These are phyloP conservation scores for Actenoides hombroni DNA, from an alignment of 2,113 vertebrate species.

Conservation along the genomic window DNA sequence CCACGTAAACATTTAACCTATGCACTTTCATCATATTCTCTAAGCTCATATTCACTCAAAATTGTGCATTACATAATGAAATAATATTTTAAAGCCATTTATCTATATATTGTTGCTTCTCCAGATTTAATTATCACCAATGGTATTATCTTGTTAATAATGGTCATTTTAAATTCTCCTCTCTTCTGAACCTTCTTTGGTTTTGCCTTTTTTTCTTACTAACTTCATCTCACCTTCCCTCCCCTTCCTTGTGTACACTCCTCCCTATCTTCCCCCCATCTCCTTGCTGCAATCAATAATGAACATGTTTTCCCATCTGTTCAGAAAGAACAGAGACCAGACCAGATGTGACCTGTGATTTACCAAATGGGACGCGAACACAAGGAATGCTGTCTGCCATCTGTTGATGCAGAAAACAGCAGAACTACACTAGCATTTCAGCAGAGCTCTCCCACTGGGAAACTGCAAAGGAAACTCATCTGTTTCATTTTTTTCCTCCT, in stretches of 20 bases:
- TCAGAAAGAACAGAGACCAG: conserved; percentile 66
- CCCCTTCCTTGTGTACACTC: rapidly evolving
- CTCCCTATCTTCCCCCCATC: background rate
- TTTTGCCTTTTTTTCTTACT: background rate
- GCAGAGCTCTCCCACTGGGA: conserved; percentile 58
- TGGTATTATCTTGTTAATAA: background rate
- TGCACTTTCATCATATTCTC: background rate
- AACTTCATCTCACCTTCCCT: background rate
- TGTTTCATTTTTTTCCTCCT: conserved; percentile 47
- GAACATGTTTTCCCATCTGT: conserved; percentile 71
- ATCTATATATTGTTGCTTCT: background rate
- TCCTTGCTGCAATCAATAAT: background rate
- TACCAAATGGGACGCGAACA: conserved; percentile 74
- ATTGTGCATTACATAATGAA: background rate
- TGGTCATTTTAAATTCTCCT: background rate
- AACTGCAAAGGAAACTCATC: conserved; percentile 64
- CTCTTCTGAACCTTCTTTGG: background rate
- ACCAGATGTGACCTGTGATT: conserved; percentile 84
- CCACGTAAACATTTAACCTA: background rate
- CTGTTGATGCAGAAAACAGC: conserved; percentile 79
- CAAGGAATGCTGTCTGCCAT: conserved; percentile 77
- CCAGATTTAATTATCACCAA: background rate
- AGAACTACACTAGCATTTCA: conserved; percentile 68
- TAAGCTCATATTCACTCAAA: background rate
- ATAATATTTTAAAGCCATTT: background rate